Conservation (phyloP, 2,113 vertebrate species). For the Rhea americana region DNA sequence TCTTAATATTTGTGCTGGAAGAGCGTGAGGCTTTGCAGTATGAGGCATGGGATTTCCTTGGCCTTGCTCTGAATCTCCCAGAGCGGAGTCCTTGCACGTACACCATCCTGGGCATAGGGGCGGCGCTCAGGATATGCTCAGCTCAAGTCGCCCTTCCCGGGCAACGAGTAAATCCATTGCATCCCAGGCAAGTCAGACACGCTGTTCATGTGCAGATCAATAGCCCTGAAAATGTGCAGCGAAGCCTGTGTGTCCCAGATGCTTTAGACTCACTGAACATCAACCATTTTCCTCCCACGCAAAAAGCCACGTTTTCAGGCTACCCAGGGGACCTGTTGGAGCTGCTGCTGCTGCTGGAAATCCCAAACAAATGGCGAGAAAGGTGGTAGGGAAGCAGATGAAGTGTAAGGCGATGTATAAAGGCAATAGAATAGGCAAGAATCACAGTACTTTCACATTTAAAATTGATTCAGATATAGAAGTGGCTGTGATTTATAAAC, state of each 20-base stretch:
- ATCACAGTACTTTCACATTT: slow-evolving; percentile 10
- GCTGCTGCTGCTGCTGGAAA: background rate
- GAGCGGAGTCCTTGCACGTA: background rate
- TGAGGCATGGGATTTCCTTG: background rate
- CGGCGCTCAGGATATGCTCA: background rate
- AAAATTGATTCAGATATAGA: slow-evolving; percentile 28
- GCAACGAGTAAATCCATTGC: background rate
- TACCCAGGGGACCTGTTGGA: background rate
- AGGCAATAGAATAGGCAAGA: background rate
- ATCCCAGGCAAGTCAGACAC: too few relatives aligned
- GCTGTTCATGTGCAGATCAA: background rate
- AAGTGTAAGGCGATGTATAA: background rate
- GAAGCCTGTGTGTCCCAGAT: background rate
- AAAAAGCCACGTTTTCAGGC: background rate
- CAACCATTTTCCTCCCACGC: background rate
- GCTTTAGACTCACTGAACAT: background rate
- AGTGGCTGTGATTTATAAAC: slow-evolving; percentile 57
- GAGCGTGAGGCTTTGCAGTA: too few relatives aligned
- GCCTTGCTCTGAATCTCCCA: background rate
- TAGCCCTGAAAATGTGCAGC: fast-evolving
- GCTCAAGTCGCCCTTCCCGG: background rate
- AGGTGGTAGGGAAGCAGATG: background rate
- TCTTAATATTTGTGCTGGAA: background rate
- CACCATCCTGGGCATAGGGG: background rate
- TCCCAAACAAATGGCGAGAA: background rate